A percentile compares a stretch with the other conserved stretches of the same genome.
phyloP scores from a whole-genome alignment of 2,888 invertebrate species.

The Tromatobia lineatoria region DNA sequence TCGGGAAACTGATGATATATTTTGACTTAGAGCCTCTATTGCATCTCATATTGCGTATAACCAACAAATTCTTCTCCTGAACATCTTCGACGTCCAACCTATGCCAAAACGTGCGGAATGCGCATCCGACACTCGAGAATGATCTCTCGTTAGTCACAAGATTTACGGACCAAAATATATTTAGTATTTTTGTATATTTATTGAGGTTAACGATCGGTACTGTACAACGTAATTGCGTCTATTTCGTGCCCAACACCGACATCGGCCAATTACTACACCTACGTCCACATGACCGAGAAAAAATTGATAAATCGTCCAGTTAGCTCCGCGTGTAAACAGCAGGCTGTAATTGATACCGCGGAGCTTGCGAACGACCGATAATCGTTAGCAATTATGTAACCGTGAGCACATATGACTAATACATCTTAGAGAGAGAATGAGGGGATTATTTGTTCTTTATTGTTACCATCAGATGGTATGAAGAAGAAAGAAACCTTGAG shows the following conservation, averaged over 20 bases:
- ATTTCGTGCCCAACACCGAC: neutral
- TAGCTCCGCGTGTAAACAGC: constrained; percentile 36
- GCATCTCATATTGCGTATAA: neutral
- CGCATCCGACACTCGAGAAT: neutral
- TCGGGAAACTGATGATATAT: neutral
- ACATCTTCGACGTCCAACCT: neutral
- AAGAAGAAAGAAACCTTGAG: too few species aligned
- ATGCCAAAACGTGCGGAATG: neutral
- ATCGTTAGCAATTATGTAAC: constrained; percentile 27
- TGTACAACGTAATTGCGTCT: neutral
- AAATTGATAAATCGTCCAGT: constrained; percentile 52
- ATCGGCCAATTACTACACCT: neutral
- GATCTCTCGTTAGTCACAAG: neutral
- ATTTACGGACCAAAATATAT: constrained; percentile 6
- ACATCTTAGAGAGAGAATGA: neutral
- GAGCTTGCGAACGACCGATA: constrained; percentile 1
- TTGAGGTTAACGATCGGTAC: neutral
- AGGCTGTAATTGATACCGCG: constrained; percentile 46
- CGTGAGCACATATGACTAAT: neutral
- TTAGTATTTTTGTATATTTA: neutral
- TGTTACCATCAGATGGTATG: too few species aligned
- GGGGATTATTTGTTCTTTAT: too few species aligned
- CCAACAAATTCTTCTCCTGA: neutral
- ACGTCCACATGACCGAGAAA: neutral
- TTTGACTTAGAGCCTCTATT: neutral